These are phyloP conservation scores for Sebastes cheni DNA, from an alignment of 2,797 vertebrate genomes.

Conservation along the genomic window DNA sequence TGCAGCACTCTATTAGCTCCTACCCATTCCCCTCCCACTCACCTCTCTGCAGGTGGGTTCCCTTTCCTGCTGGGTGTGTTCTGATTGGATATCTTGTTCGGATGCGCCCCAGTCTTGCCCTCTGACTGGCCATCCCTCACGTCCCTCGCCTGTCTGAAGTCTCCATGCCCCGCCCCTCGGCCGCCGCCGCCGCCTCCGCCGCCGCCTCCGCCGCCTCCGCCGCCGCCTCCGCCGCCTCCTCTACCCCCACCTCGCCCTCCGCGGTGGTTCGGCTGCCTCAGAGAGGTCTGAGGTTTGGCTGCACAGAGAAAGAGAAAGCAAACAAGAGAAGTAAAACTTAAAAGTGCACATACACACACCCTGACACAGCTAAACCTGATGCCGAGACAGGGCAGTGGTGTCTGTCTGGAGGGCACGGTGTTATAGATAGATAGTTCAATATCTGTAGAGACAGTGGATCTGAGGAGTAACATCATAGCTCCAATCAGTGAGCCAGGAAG, in stretches of 20 bases:
- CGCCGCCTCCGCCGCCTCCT: constrained; percentile 53
- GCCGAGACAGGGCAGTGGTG: neutral
- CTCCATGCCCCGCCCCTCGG: constrained; percentile 68
- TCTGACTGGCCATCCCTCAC: constrained; percentile 71
- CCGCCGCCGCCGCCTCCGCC: constrained; percentile 57
- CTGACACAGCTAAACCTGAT: constrained; percentile 51
- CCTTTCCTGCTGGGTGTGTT: constrained; percentile 62
- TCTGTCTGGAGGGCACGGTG: constrained; percentile 23
- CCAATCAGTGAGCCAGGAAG: neutral
- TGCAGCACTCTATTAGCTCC: too few species aligned
- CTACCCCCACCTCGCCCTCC: constrained; percentile 56
- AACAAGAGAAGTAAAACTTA: constrained; percentile 6
- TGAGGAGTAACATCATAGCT: neutral
- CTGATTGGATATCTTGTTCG: constrained; percentile 61
- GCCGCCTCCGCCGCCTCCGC: constrained; percentile 46
- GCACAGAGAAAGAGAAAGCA: constrained; percentile 3
- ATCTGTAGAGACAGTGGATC: neutral
- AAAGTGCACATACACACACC: neutral
- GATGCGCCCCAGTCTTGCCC: constrained; percentile 61
- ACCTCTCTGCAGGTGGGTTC: constrained; percentile 66
- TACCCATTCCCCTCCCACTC: constrained; percentile 30
- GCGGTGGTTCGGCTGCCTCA: constrained; percentile 75
- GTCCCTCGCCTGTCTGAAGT: constrained; percentile 69
- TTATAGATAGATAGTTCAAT: neutral
- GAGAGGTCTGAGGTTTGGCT: constrained; percentile 80